Evolutionary conservation across 1,140 invertebrate genomes (phyloP).

Genomic region (Drosophila cardini): DNA sequence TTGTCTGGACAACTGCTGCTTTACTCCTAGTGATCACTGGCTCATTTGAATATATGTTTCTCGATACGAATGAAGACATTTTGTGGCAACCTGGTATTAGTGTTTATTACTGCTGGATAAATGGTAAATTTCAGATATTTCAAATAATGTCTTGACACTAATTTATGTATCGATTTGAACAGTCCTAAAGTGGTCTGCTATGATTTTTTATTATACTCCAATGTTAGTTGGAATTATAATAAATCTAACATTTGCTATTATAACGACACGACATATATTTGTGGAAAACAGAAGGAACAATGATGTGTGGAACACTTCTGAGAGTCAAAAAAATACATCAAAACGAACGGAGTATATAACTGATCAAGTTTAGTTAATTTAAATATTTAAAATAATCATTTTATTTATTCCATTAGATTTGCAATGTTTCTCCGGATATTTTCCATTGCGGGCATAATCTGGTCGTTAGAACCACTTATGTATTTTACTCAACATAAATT

Average conservation of each 20-base stretch:
- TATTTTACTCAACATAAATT: too few relatives aligned
- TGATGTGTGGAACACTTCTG: not conserved
- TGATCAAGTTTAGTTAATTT: not conserved
- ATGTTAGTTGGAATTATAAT: not conserved
- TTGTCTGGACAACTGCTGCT: constrained; percentile 5
- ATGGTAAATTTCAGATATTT: not conserved
- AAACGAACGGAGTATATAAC: not conserved
- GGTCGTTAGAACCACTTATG: not conserved
- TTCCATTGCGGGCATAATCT: constrained; percentile 1
- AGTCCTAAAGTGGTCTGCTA: not conserved
- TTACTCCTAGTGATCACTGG: not conserved
- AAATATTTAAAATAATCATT: not conserved
- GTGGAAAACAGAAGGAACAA: not conserved
- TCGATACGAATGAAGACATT: not conserved
- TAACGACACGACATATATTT: constrained; percentile 6
- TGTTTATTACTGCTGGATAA: not conserved
- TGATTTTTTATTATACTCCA: constrained; percentile 12
- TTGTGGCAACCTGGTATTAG: not conserved
- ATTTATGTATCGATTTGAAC: not conserved
- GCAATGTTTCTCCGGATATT: constrained; percentile 12
- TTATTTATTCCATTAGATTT: constrained; percentile 3
- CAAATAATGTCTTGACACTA: not conserved
- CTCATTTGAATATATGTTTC: not conserved
- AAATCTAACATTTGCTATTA: not conserved
- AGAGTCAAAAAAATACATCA: not conserved